Base-by-base conservation (phyloP, 2,888 invertebrate species). In the Mythimna vitellina region DNA sequence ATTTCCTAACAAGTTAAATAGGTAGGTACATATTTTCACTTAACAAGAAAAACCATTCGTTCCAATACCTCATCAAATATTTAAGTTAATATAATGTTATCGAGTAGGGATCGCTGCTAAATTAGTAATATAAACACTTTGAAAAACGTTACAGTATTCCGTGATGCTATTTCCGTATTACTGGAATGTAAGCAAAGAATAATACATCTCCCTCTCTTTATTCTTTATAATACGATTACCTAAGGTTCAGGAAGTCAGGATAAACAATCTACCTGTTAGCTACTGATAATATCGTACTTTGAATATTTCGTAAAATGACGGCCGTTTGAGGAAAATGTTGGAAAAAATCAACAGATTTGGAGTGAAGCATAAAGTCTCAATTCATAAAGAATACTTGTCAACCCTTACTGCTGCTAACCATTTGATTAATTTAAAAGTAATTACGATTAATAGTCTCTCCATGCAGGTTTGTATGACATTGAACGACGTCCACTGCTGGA, bases 121-220 rank as follows among this genome's bases (percentile, higher is more conserved):
- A 77, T 81, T 78, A 81, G 77, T 70, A 70, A 78, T 46, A 66
- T 56, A 58, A 78, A 64, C 72, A 77, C 42, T 78, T 61, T 25
- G 5, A 20, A 63, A 78, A 63, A 17, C 75, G 49, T 22, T 56
- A 58, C 51, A 63, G 35, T 56, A 53, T 60, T 70, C n/a, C 32
- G 22, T 22, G 74, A n/a, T 35, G 64, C 25, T 58, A 53, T 75
- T 65, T 60, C 57, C 49, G 51, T 61, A 46, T 63, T n/a, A n/a
- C 25, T 64, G 42, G 56, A 53, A 12, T 58, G 53, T 49, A 54
- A 49, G 42, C 14, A 12, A 51, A 64, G 35, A 61, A 46, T 17
- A 12, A 46, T 51, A 51, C 8, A 1, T 51, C n/a, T 51, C 49
- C 1, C 49, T 51, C 49, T 5, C n/a, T 42, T 42, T 54, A 14